Conservation (phyloP, 2,113 vertebrate species). For the Rhynchomys soricoides region DNA sequence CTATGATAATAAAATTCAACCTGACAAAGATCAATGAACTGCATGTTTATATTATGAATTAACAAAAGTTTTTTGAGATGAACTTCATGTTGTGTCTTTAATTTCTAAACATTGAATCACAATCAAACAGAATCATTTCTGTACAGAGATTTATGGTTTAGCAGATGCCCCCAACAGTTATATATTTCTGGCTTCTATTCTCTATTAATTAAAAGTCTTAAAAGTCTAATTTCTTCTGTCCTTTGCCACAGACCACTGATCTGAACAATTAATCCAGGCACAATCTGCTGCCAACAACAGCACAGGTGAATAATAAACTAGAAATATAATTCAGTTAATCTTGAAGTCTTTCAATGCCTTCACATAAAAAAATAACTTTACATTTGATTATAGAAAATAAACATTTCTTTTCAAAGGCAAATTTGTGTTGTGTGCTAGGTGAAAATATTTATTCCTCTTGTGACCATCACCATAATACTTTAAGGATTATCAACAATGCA, state of each 20-base stretch:
- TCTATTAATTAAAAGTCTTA: constrained; percentile 81
- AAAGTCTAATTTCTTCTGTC: constrained; percentile 79
- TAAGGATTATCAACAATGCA: neutral
- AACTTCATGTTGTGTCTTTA: constrained; percentile 59
- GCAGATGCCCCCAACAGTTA: constrained; percentile 63
- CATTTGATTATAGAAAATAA: neutral
- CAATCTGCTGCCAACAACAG: constrained; percentile 42
- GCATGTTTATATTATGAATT: constrained; percentile 29
- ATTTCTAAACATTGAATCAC: constrained; percentile 70
- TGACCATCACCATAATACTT: neutral
- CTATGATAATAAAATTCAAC: constrained; percentile 42
- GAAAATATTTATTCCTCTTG: neutral
- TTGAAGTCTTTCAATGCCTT: constrained; percentile 49
- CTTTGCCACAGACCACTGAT: constrained; percentile 79
- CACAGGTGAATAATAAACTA: constrained; percentile 79
- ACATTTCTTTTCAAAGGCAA: neutral
- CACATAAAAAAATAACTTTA: neutral
- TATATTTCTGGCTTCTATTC: constrained; percentile 66
- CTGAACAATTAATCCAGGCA: constrained; percentile 76
- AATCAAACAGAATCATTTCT: constrained; percentile 69
- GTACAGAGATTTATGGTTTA: constrained; percentile 71
- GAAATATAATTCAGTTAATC: constrained; percentile 64
- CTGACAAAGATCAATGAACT: constrained; percentile 27
- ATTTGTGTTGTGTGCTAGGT: neutral
- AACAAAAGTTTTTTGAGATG: constrained; percentile 60